Conservation (phyloP, 1,140 invertebrate species). For the Rhyzopertha dominica region DNA sequence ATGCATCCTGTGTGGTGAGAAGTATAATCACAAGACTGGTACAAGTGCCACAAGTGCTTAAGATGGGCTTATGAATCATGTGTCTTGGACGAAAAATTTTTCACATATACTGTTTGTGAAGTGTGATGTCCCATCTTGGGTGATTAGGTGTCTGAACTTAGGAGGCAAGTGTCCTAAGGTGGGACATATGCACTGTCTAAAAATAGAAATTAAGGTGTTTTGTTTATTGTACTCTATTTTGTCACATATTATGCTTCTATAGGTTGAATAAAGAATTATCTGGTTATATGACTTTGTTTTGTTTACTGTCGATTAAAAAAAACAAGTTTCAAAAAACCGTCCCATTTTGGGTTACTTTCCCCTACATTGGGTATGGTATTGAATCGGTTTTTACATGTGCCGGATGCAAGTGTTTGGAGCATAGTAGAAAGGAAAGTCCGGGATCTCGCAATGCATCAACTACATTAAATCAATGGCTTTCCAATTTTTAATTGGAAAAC, state of each 20-base stretch:
- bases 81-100: background rate
- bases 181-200: too few species aligned
- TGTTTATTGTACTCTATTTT: background rate
- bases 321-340: constrained; percentile 1
- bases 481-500: too few species aligned
- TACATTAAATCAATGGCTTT: too few species aligned
- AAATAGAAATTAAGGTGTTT: background rate
- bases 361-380: too few species aligned
- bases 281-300: constrained; percentile 1
- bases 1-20: background rate
- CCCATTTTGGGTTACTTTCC: constrained; percentile 7
- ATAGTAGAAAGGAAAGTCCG: too few species aligned
- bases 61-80: background rate
- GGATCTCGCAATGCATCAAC: too few species aligned
- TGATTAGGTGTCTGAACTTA: too few species aligned
- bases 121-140: constrained; percentile 1
- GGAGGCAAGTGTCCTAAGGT: too few species aligned
- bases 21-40: background rate
- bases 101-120: background rate
- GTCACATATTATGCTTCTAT: background rate
- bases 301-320: background rate
- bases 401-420: too few species aligned
- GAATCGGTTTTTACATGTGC: too few species aligned
- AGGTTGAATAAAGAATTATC: background rate
- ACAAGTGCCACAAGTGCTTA: constrained; percentile 1